phyloP scores from a whole-genome alignment of 1,140 invertebrate genomes.

The Reticulitermes speratus region DNA sequence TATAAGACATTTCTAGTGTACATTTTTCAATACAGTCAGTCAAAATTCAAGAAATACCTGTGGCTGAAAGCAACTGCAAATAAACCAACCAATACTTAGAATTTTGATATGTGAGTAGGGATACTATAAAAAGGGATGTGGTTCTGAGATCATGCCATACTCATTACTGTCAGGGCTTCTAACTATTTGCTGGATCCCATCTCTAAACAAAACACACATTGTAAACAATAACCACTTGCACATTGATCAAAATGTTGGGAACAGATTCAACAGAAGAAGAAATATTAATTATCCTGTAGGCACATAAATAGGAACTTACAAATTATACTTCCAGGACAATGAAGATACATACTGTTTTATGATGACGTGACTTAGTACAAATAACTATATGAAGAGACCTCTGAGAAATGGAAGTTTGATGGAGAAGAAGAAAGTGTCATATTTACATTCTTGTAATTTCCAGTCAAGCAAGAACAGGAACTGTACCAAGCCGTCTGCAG shows the following conservation, averaged over 20 bases:
- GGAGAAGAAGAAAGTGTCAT: neutral
- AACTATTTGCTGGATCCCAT: neutral
- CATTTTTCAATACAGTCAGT: slow-evolving; percentile 10
- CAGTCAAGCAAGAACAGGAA: neutral
- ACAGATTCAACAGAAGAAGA: neutral
- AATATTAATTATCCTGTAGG: neutral
- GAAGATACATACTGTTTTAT: too few relatives aligned
- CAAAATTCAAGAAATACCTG: slow-evolving; percentile 3
- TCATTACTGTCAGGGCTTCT: slow-evolving; percentile 10
- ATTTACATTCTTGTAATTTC: neutral
- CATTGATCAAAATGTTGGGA: neutral
- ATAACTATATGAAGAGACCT: neutral
- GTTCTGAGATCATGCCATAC: slow-evolving; percentile 3
- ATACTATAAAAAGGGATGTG: neutral
- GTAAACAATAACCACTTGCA: neutral
- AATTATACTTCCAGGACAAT: too few relatives aligned
- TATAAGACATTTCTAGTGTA: slow-evolving; percentile 17
- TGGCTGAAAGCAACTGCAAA: slow-evolving; percentile 10
- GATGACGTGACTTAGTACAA: neutral
- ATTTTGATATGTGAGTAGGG: neutral
- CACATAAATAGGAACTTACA: neutral
- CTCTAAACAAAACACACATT: neutral
- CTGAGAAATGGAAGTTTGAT: neutral
- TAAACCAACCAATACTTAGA: neutral
- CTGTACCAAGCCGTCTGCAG: neutral